Evolutionary conservation across 1,140 invertebrate species (phyloP).

Genomic region (Geopemphigus sp.): DNA sequence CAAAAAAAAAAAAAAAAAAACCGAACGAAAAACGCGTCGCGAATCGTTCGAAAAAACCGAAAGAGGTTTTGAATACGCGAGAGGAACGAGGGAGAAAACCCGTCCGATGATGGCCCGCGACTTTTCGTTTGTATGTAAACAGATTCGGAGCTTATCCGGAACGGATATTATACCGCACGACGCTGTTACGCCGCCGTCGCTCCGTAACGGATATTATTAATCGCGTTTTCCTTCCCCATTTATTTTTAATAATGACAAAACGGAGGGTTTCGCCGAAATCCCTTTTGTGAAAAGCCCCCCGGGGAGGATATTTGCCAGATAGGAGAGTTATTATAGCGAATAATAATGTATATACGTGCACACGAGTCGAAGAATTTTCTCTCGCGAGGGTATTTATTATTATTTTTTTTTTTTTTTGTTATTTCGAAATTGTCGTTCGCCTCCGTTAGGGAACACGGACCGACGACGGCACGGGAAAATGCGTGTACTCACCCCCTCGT

Average conservation of each 20-base stretch:
- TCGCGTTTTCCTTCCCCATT: slow-evolving; percentile 43
- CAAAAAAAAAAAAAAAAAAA: too few species aligned
- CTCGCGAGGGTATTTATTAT: too few species aligned
- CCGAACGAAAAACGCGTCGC: too few species aligned
- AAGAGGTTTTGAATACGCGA: background rate
- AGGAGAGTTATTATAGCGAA: slow-evolving; percentile 36
- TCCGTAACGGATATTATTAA: slow-evolving; percentile 45
- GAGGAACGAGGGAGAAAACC: background rate
- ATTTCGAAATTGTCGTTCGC: background rate
- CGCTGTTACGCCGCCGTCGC: background rate
- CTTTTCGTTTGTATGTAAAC: slow-evolving; percentile 38
- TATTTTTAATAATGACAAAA: slow-evolving; percentile 46
- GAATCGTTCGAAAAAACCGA: too few species aligned
- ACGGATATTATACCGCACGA: slow-evolving; percentile 24
- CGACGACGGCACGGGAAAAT: too few species aligned
- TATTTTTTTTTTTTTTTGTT: slow-evolving; percentile 3
- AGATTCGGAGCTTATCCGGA: slow-evolving; percentile 22
- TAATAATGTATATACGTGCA: background rate
- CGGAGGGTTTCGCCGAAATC: slow-evolving; percentile 16
- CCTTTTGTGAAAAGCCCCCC: slow-evolving; percentile 37
- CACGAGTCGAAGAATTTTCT: slow-evolving; percentile 1
- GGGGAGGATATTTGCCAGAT: slow-evolving; percentile 21
- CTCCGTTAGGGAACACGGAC: background rate
- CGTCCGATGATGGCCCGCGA: slow-evolving; percentile 3
- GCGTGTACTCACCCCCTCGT: too few species aligned